Conservation (phyloP, 1,140 invertebrate genomes). For the Ylistrum balloti region DNA sequence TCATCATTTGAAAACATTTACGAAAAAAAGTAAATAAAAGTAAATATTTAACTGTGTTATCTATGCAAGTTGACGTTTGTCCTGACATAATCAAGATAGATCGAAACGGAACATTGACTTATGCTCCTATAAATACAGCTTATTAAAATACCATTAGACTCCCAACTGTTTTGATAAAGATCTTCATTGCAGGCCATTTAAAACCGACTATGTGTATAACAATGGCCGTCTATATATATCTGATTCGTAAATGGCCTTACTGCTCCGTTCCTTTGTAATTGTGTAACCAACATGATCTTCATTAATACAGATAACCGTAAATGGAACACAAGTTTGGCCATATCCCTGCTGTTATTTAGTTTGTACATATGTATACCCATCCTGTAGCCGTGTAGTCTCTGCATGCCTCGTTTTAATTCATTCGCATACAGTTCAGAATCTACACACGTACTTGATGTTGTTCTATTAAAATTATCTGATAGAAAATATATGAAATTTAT, state of each 20-base stretch:
- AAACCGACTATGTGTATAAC: not conserved
- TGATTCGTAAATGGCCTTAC: not conserved
- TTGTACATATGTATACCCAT: too few relatives aligned
- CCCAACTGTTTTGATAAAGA: not conserved
- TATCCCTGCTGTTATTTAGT: not conserved
- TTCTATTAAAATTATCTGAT: too few relatives aligned
- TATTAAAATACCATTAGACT: constrained; percentile 27
- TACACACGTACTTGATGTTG: too few relatives aligned
- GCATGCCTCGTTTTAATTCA: too few relatives aligned
- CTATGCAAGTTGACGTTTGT: not conserved
- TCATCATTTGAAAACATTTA: too few relatives aligned
- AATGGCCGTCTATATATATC: not conserved
- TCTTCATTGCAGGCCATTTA: not conserved
- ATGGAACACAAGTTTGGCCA: not conserved
- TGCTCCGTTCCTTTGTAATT: not conserved
- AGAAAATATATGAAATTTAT: too few relatives aligned
- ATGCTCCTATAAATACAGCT: not conserved
- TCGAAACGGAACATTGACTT: not conserved
- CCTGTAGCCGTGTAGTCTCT: too few relatives aligned
- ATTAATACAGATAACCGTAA: not conserved
- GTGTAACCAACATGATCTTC: not conserved
- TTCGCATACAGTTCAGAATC: too few relatives aligned
- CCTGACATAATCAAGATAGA: not conserved
- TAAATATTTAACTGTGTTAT: not conserved
- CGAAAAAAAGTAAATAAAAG: not conserved